Percentiles rank a stretch among this genome's conserved stretches.
These are phyloP conservation scores for Spheniscus mendiculus DNA, from an alignment of 2,113 vertebrate genomes.

Conservation along the genomic window DNA sequence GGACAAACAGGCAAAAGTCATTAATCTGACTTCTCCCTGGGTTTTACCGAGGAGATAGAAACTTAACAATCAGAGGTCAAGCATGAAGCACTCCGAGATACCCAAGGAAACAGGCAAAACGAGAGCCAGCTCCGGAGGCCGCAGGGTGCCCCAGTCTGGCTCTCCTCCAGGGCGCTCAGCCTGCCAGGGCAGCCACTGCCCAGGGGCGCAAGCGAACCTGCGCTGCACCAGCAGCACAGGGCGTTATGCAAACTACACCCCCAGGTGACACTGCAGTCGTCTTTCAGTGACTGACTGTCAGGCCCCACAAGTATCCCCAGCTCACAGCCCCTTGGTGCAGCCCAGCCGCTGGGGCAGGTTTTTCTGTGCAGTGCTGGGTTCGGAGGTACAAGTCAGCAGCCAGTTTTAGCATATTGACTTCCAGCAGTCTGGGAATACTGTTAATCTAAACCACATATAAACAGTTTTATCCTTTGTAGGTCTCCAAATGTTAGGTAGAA, in stretches of 20 bases:
- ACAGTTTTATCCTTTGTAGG: background rate
- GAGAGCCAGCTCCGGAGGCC: fast-evolving
- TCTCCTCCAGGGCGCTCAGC: background rate
- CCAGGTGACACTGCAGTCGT: background rate
- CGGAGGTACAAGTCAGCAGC: background rate
- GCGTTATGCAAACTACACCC: no score
- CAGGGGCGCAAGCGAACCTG: fast-evolving
- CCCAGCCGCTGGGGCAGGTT: background rate
- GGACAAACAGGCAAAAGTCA: constrained; percentile 28
- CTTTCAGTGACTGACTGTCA: background rate
- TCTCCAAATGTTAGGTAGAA: background rate
- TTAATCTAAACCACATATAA: background rate
- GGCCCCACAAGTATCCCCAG: background rate
- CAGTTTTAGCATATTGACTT: background rate
- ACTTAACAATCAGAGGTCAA: background rate
- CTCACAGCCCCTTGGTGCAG: fast-evolving
- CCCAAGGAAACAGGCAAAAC: background rate
- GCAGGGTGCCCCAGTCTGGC: background rate
- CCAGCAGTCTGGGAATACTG: background rate
- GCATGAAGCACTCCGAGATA: background rate
- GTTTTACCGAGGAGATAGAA: background rate
- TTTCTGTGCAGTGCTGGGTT: background rate
- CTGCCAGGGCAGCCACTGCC: background rate
- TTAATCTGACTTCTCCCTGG: constrained; percentile 32
- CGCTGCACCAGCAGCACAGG: fast-evolving